Base-by-base conservation (phyloP, 2,797 vertebrate genomes). In the Premnoplex brunnescens region DNA sequence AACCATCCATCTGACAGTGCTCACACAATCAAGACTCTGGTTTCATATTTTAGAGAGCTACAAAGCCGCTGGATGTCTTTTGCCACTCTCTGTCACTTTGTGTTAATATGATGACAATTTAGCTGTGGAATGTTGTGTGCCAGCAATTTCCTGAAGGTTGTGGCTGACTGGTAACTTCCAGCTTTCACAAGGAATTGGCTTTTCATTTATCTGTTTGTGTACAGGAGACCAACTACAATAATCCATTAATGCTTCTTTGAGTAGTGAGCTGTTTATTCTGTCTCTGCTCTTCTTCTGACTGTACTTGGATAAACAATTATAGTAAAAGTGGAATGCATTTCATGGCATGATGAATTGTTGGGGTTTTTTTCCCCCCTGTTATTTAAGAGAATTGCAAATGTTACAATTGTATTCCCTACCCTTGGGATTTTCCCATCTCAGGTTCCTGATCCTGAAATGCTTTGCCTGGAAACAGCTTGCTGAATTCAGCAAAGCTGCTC, bases 141-240 rank as follows among this genome's bases (percentile, higher is more conserved):
- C 81, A 90, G 91, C 93, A 94, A 23, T 90, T 96, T 93, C 66
- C 85, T 96, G 69, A 62, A 91, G 94, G 89, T 92, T 91, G 6
- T 56, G 92, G 12, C 58, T 95, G 58, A 82, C 74, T 89, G 73
- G 60, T 82, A 44, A 80, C 21, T 89, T 85, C 66, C n/a, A 89
- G 37, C 91, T 68, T 95, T 88, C 37, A 76, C 62, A 59, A 79
- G 63, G 74, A 34, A 32, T 85, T 85, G 60, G 24, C 83, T 91
- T 95, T 94, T 76, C 44, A 39, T 46, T 54, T 79, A 49, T 6
- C 24, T 80, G 0, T 71, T 83, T 81, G 27, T 34, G 14, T 52
- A 3, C 7, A 58, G 63, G 80, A 79, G 91, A 59, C 22, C 79
- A 95, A 20, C 46, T 89, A 34, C 66, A 79, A 44, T 80, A 93